Conservation (phyloP, 30 jellyfish, hydroid and myxozoan genomes). For the Hydractinia echinata region DNA sequence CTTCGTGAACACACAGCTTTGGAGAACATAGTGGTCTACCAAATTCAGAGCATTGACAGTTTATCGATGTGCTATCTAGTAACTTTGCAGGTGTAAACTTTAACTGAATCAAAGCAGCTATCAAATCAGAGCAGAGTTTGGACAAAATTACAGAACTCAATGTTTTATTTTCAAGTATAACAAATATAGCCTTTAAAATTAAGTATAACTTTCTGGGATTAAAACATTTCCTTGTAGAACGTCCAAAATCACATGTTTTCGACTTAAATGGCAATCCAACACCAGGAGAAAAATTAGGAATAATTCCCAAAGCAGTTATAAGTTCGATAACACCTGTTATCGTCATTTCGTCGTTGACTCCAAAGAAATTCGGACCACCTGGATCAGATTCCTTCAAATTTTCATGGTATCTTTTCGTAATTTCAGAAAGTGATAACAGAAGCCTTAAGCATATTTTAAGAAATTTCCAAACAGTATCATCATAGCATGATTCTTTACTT, state of each 20-base stretch:
- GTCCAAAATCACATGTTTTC: too few species aligned
- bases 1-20: constrained; percentile 50
- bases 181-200: background rate
- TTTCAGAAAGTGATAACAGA: too few species aligned
- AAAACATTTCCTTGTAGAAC: background rate
- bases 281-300: constrained; percentile 19
- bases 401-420: too few species aligned
- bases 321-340: background rate
- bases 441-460: too few species aligned
- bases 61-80: too few species aligned
- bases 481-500: too few species aligned
- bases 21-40: background rate
- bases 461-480: too few species aligned
- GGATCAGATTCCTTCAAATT: background rate
- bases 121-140: background rate
- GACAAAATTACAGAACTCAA: background rate
- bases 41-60: background rate
- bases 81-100: background rate
- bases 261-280: constrained; percentile 28
- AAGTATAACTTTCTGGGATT: constrained; percentile 17
- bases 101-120: constrained; percentile 24
- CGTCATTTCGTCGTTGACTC: constrained; percentile 13
- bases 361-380: constrained; percentile 1
- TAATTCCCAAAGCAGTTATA: constrained; percentile 19
- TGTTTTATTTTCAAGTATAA: background rate